Percentiles rank a stretch among this genome's conserved stretches.
Evolutionary conservation across 2,797 vertebrate genomes (phyloP).

Genomic region (Danio albolineatus): DNA sequence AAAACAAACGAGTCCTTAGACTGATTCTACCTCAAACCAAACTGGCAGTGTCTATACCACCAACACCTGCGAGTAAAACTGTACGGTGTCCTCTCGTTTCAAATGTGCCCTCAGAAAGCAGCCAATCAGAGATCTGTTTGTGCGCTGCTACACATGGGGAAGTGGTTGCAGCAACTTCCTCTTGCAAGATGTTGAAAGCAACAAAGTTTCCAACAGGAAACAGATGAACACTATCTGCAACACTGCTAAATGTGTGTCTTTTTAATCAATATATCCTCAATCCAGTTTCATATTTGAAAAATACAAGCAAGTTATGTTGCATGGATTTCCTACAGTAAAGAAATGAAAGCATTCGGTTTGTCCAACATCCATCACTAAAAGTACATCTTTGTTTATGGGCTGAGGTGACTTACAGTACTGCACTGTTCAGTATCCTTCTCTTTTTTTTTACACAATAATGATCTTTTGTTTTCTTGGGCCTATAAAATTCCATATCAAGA

Average conservation of each 20-base stretch:
- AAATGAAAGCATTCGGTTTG: neutral
- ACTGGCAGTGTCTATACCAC: neutral
- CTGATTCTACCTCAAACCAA: neutral
- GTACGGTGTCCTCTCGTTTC: neutral
- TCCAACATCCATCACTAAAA: neutral
- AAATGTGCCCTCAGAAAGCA: neutral
- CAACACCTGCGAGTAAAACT: slow-evolving; percentile 39
- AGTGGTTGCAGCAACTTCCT: slow-evolving; percentile 75
- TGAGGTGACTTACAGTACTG: neutral
- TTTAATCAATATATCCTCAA: neutral
- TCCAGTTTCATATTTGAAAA: neutral
- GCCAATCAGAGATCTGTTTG: slow-evolving; percentile 21
- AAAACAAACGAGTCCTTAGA: neutral
- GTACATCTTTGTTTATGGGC: neutral
- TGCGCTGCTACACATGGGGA: slow-evolving; percentile 63
- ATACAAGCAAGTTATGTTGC: neutral
- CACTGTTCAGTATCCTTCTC: neutral
- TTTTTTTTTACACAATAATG: neutral
- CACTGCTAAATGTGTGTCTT: neutral
- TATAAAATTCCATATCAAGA: neutral
- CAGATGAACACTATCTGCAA: slow-evolving; percentile 50
- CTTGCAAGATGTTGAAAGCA: slow-evolving; percentile 67
- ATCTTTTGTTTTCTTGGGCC: neutral
- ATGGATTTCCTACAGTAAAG: neutral
- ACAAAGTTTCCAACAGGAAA: slow-evolving; percentile 66